These are phyloP conservation scores for Resseliella maxima DNA, from an alignment of 2,888 invertebrate species.

Conservation along the genomic window DNA sequence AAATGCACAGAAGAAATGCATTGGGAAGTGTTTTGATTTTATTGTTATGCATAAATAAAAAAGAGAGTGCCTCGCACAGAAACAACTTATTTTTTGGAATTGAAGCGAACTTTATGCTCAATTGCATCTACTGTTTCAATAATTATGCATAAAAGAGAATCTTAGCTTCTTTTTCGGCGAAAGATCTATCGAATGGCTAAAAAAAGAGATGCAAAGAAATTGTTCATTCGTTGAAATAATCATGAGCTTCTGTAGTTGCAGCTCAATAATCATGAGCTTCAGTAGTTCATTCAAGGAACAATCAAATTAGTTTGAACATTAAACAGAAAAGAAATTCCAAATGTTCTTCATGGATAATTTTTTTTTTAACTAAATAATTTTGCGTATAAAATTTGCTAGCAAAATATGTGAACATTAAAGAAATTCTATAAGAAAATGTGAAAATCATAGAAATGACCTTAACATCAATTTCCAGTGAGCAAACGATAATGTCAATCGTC, in stretches of 20 bases:
- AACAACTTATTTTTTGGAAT: constrained; percentile 22
- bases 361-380: not conserved
- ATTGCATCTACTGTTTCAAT: constrained; percentile 36
- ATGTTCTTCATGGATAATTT: not conserved
- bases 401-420: constrained; percentile 29
- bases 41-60: not conserved
- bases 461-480: not conserved
- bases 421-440: not conserved
- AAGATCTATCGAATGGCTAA: not conserved
- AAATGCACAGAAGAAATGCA: constrained; percentile 33
- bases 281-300: not conserved
- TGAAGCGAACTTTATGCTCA: not conserved
- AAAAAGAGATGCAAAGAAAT: not conserved
- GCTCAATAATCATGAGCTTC: too few relatives aligned
- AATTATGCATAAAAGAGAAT: not conserved
- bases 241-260: not conserved
- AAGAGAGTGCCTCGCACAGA: not conserved
- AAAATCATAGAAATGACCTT: not conserved
- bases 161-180: not conserved
- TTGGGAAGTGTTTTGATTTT: not conserved
- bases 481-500: constrained; percentile 26
- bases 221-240: constrained; percentile 8
- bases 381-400: not conserved
- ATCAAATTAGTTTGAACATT: constrained; percentile 20
- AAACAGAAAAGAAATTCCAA: not conserved